Evolutionary conservation across 2,888 invertebrate species (phyloP), one percentile per base, ranked within the genome.

Genomic region (Oligia strigilis): DNA sequence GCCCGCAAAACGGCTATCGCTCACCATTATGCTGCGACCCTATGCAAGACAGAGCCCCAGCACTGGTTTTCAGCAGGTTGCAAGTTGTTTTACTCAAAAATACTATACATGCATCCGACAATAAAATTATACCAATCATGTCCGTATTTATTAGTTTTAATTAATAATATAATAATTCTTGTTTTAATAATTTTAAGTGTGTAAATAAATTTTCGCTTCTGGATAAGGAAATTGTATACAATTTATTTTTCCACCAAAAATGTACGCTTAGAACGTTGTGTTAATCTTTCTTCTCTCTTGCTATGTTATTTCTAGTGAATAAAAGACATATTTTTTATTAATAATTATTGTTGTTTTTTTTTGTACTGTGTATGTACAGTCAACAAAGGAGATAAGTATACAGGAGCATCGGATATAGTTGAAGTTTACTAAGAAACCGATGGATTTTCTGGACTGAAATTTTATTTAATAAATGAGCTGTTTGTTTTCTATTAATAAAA

Each of bases 151-250:
- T 58, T 84, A 77, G 36, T 78, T 64, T 72, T 65, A 82, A 60
- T 73, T 74, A 43, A 43, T 29, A 0, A 58, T 75, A 17, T 65
- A 60, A 29, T 73, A 75, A 43, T 77, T 66, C 11, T 67, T 86
- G 49, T 67, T 75, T 74, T 64, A 62, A 13, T 83, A 36, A n/a
- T 62, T 13, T 75, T 83, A 72, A 75, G 65, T 52, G 4, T 85
- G 84, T 85, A 87, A 79, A 84, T 85, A 85, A 46, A 60, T 67
- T 80, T 84, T 73, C 66, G 85, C 85, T 85, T 87, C 81, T 84
- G 81, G 77, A 1, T 70, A 85, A 84, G 88, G 77, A 69, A 46
- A 43, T 75, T 73, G 55, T 84, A 72, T 52, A 64, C 62, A 84
- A 65, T 76, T 81, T 75, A 40, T 49, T 76, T 75, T 67, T 84